Base-by-base conservation (phyloP, 2,888 invertebrate genomes). In the Macaria liturata region DNA sequence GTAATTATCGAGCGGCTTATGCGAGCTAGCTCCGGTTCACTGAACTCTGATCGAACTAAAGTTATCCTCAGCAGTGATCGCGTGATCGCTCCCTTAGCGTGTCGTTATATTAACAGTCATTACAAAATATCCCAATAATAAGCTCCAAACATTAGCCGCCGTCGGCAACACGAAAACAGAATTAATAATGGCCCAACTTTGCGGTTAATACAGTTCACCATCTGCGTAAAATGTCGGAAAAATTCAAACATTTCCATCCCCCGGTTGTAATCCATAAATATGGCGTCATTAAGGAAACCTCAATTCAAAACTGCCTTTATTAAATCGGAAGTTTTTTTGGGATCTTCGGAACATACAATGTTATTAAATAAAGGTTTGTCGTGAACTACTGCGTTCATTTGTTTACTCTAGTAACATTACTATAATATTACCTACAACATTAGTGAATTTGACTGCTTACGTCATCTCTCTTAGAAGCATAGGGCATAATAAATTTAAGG, bases 71-170 rank as follows among this genome's bases (percentile, higher is more conserved):
- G 75, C 75, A 71, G 75, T 66, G 69, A 74, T 89, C 78, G 89
- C 90, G 89, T 90, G 89, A 74, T 75, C 68, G 57, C 64, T 64
- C 64, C 66, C 66, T 67, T 86, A 67, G 87, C 89, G 88, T 89
- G 88, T 82, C 81, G 81, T 78, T 80, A 78, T 81, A 86, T 89
- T 87, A 88, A 84, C 81, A 86, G 83, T 87, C 86, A 89, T 89
- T 89, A 89, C 83, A 83, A 81, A 87, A 88, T 86, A 85, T 87
- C 75, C 84, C 87, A 87, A 89, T 91, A 91, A 86, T 86, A 88
- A 86, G 83, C 77, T 75, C 68, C 82, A 81, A 88, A 86, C 85
- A 87, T 89, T 88, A 86, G 80, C 81, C 72, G 68, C 74, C 75
- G 76, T 75, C 76, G 76, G 81, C 80, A 78, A 83, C 88, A 88